These are phyloP conservation scores for Oryctolagus cuniculus DNA, from an alignment of 2,113 vertebrate species.

Conservation along the genomic window DNA sequence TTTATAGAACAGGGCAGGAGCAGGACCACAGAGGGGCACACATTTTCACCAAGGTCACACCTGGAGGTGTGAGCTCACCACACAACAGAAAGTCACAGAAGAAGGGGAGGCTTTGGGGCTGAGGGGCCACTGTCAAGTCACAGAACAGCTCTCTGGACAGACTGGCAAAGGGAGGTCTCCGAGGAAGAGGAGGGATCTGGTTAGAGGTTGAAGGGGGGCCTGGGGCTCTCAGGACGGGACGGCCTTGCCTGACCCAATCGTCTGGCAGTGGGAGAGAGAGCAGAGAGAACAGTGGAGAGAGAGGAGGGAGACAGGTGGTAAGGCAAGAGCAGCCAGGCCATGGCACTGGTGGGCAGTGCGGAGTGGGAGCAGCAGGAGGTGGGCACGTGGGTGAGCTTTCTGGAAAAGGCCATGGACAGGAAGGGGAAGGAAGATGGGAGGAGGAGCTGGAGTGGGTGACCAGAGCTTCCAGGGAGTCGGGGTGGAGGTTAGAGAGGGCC, in stretches of 20 bases:
- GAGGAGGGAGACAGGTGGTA: constrained; percentile 84
- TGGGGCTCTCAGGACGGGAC: constrained; percentile 93
- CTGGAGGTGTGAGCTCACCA: constrained; percentile 88
- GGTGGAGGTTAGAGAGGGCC: too few species aligned
- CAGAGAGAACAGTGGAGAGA: too few species aligned
- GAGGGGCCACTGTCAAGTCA: too few species aligned
- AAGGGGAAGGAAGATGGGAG: too few species aligned
- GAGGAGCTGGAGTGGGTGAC: too few species aligned
- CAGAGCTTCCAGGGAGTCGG: too few species aligned
- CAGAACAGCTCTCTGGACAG: too few species aligned
- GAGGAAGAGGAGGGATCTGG: constrained; percentile 46
- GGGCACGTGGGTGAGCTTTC: too few species aligned
- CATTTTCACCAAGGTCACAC: constrained; percentile 88
- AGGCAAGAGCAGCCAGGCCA: constrained; percentile 77
- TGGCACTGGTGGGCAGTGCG: neutral
- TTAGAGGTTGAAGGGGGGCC: constrained; percentile 93
- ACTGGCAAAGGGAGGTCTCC: too few species aligned
- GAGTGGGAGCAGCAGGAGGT: too few species aligned
- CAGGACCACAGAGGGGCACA: constrained; percentile 66
- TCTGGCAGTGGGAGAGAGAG: constrained; percentile 89
- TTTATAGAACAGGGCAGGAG: constrained; percentile 86
- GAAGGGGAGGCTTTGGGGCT: too few species aligned
- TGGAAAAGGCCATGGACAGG: too few species aligned
- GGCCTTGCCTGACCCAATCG: constrained; percentile 91
- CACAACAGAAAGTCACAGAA: constrained; percentile 85